These are phyloP conservation scores for Lycocorax pyrrhopterus DNA, from an alignment of 2,113 vertebrate species.

Conservation along the genomic window DNA sequence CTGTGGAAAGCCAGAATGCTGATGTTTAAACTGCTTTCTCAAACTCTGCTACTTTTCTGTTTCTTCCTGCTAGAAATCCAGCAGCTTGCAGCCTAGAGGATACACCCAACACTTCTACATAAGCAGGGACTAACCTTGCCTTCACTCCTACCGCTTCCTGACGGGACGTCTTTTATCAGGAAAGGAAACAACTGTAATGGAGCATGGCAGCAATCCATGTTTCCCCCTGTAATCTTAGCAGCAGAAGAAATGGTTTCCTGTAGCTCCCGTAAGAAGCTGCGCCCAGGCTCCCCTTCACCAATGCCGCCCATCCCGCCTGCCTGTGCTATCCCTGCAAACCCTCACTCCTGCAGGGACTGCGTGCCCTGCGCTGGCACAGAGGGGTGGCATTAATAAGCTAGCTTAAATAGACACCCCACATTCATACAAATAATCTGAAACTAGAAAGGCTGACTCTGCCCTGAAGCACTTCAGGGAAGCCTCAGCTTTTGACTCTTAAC, in stretches of 20 bases:
- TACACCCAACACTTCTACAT: not conserved
- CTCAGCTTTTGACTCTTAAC: not conserved
- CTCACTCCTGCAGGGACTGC: rapidly evolving
- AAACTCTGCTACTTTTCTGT: not conserved
- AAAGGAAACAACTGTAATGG: not conserved
- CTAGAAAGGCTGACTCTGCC: not conserved
- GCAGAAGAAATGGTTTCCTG: constrained; percentile 12
- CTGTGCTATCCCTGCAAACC: not conserved
- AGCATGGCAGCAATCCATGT: constrained; percentile 3
- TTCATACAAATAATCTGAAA: not conserved
- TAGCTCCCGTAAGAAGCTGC: not conserved
- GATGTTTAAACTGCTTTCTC: not conserved
- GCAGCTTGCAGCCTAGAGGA: not conserved
- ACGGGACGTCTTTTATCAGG: not conserved
- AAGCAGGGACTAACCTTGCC: not conserved
- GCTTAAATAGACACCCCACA: not conserved
- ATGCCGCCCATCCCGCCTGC: rapidly evolving
- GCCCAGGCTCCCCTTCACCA: not conserved
- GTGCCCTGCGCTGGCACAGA: rapidly evolving
- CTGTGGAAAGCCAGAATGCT: not conserved
- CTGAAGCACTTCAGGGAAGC: not conserved
- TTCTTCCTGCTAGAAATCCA: not conserved
- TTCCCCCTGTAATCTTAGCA: not conserved
- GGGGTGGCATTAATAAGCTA: not conserved
- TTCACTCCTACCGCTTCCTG: not conserved